These are phyloP conservation scores for Phalacrocorax carbo DNA, from an alignment of 2,113 vertebrate genomes.

Conservation along the genomic window DNA sequence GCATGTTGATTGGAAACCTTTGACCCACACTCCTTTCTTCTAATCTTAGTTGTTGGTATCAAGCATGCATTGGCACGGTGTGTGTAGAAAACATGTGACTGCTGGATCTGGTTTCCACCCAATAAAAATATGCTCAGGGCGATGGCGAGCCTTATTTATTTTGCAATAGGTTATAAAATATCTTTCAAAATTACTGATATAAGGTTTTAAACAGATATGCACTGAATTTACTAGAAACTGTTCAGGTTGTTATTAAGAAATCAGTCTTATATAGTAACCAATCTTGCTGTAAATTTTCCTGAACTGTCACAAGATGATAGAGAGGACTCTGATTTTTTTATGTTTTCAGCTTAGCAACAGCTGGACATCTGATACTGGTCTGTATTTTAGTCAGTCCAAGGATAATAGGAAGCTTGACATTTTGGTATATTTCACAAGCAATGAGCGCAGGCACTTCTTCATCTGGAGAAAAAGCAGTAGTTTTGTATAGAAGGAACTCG, in stretches of 20 bases:
- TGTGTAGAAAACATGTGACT: neutral
- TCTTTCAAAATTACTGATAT: neutral
- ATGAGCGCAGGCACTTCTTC: neutral
- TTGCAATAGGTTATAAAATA: conserved; percentile 11
- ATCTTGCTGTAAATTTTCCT: neutral
- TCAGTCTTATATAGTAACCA: neutral
- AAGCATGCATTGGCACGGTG: neutral
- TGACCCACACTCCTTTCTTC: neutral
- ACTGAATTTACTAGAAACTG: neutral
- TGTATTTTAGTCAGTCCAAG: neutral
- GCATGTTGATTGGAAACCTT: neutral
- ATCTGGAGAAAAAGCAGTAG: neutral
- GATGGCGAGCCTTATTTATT: neutral
- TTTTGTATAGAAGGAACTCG: neutral
- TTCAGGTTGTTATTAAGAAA: neutral
- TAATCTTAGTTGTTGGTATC: neutral
- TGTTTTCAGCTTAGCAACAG: neutral
- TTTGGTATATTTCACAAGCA: neutral
- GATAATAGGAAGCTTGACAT: neutral
- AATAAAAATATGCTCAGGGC: conserved; percentile 20
- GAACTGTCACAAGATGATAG: neutral
- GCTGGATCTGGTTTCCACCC: neutral
- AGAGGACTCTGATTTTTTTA: neutral
- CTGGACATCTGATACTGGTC: neutral
- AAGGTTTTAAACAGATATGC: neutral